Evolutionary conservation across 30 jellyfish, hydroid and myxozoan species (phyloP).

Genomic region (Aurelia aurita complex sp. Pacific): DNA sequence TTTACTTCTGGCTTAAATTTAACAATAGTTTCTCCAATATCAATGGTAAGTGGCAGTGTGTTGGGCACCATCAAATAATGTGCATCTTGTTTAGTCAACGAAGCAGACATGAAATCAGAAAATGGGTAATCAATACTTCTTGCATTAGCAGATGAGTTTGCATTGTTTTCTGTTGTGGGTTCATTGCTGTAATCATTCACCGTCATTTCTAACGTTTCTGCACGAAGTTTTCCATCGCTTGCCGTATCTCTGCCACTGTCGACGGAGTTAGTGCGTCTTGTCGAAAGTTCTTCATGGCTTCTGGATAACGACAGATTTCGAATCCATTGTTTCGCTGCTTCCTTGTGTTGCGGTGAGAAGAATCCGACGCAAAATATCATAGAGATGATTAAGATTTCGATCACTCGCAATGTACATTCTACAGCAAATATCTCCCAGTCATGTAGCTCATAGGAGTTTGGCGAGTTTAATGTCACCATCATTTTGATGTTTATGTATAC

Average conservation of each 20-base stretch:
- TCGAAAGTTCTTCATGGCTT: constrained; percentile 54
- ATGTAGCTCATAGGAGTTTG: background rate
- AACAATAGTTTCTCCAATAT: too few relatives aligned
- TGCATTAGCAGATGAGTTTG: background rate
- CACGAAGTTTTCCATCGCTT: constrained; percentile 34
- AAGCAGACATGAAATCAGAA: background rate
- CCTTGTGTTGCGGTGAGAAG: constrained; percentile 69
- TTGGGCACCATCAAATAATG: constrained; percentile 61
- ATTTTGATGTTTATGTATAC: constrained; percentile 32
- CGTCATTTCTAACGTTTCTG: constrained; percentile 22
- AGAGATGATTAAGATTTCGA: constrained; percentile 8
- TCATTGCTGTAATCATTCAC: constrained; percentile 3
- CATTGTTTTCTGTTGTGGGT: background rate
- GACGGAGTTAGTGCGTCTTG: constrained; percentile 42
- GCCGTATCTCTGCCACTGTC: constrained; percentile 57
- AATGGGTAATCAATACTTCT: background rate
- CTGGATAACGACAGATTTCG: constrained; percentile 45
- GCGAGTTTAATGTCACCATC: constrained; percentile 4
- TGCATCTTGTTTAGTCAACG: constrained; percentile 40
- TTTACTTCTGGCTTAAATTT: too few relatives aligned
- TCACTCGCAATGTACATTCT: constrained; percentile 15
- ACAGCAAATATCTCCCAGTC: constrained; percentile 35
- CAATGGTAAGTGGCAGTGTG: constrained; percentile 18
- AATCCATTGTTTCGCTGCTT: constrained; percentile 68
- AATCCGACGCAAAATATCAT: constrained; percentile 53